phyloP scores from a whole-genome alignment of 2,113 vertebrate genomes.

The Rhegmatorhina hoffmannsi region DNA sequence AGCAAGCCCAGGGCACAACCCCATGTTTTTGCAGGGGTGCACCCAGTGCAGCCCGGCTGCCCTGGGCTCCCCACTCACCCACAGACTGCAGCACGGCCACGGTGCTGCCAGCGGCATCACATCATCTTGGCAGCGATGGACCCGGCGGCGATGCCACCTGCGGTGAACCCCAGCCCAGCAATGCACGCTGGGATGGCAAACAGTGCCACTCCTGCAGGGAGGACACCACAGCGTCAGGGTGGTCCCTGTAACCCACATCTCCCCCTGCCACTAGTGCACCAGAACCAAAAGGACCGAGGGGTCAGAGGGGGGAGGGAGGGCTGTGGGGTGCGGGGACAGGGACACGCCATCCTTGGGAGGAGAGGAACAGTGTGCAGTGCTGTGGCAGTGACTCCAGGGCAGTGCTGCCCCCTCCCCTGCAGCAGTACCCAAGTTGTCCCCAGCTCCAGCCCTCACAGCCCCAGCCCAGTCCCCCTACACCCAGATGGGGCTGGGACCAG shows the following conservation, averaged over 20 bases:
- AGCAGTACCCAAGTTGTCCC: neutral
- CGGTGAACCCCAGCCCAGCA: accelerated
- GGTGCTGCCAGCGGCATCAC: neutral
- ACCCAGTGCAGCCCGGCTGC: neutral
- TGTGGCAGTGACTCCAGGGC: neutral
- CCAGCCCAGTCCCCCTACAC: too few relatives aligned
- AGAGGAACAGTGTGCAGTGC: neutral
- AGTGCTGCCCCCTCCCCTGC: accelerated
- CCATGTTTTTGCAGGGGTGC: accelerated
- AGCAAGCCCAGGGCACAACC: accelerated
- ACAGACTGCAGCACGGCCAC: neutral
- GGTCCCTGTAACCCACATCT: accelerated
- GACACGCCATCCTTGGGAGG: accelerated
- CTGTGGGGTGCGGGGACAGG: neutral
- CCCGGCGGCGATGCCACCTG: neutral
- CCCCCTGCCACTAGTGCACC: neutral
- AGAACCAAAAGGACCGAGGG: accelerated
- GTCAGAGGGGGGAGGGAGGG: neutral
- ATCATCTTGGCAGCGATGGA: neutral
- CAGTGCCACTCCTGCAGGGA: neutral
- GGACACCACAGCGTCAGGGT: accelerated
- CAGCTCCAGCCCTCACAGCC: neutral
- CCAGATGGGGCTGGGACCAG: accelerated
- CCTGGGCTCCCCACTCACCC: neutral
- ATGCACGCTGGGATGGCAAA: accelerated